Evolutionary conservation across 2,113 vertebrate species (phyloP).

Genomic region (Todiramphus chloris): DNA sequence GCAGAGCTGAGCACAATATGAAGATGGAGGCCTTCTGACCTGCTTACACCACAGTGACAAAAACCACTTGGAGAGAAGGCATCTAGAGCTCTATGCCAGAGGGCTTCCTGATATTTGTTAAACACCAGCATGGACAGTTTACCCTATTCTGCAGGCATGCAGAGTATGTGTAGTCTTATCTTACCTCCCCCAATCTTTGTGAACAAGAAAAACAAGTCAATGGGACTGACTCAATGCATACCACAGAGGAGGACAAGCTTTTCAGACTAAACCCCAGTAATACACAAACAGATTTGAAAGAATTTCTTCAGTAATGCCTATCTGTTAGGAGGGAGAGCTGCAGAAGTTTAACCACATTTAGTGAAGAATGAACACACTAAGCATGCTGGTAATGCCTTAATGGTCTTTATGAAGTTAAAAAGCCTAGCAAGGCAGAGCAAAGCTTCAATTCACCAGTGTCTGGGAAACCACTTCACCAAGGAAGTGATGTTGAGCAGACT

Average conservation of each 20-base stretch:
- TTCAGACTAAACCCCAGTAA: background rate
- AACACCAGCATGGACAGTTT: background rate
- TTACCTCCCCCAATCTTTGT: background rate
- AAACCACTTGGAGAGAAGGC: background rate
- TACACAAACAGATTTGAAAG: background rate
- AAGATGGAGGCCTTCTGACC: background rate
- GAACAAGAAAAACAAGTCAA: background rate
- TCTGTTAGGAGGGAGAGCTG: background rate
- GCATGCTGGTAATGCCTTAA: background rate
- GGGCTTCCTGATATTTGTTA: background rate
- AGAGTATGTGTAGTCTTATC: accelerated
- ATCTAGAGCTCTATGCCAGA: background rate
- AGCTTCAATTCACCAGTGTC: background rate
- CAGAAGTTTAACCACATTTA: background rate
- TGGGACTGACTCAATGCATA: background rate
- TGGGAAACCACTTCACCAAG: background rate
- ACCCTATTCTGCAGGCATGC: background rate
- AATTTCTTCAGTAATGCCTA: background rate
- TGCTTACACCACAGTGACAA: background rate
- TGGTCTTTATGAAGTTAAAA: background rate
- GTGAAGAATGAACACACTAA: background rate
- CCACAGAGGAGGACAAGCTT: background rate
- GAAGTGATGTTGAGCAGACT: background rate
- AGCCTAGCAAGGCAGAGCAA: background rate
- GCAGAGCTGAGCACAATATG: background rate